Percentiles rank a stretch among this genome's conserved stretches.
Evolutionary conservation across 1,140 invertebrate genomes (phyloP).

Genomic region (Ceratoteleas bidentatus): DNA sequence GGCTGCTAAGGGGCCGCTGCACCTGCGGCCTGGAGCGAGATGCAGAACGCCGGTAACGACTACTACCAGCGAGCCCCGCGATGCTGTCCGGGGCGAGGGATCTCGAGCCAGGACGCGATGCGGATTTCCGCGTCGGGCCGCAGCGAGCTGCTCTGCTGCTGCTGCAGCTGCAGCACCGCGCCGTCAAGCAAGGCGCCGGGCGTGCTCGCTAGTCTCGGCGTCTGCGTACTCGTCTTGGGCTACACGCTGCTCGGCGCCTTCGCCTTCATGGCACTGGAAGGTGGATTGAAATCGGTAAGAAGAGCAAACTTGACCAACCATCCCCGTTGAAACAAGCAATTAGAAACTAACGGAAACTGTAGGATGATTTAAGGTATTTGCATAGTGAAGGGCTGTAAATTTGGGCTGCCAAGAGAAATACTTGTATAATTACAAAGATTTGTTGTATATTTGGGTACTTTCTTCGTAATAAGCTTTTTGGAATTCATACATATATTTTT

Average conservation of each 20-base stretch:
- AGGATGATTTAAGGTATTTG: too few species aligned
- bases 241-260: conserved; percentile 96
- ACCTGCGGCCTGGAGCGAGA: conserved; percentile 73
- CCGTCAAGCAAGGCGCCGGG: conserved; percentile 78
- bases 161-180: conserved; percentile 75
- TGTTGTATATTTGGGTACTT: too few species aligned
- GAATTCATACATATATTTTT: too few species aligned
- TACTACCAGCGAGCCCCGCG: conserved; percentile 75
- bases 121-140: conserved; percentile 68
- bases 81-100: conserved; percentile 74
- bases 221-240: conserved; percentile 91
- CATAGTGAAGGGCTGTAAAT: too few species aligned
- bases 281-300: conserved; percentile 80
- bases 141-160: conserved; percentile 75
- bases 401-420: too few species aligned
- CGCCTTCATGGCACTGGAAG: conserved; percentile 94
- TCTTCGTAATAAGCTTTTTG: too few species aligned
- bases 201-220: conserved; percentile 83
- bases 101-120: conserved; percentile 65
- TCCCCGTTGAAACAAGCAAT: too few species aligned
- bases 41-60: conserved; percentile 74
- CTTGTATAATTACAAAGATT: too few species aligned
- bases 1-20: conserved; percentile 70
- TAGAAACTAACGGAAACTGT: too few species aligned
- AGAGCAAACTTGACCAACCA: not conserved